Evolutionary conservation across 2,113 vertebrate species (phyloP), one percentile per base, ranked within the genome.

Genomic region (Alethe castanea): DNA sequence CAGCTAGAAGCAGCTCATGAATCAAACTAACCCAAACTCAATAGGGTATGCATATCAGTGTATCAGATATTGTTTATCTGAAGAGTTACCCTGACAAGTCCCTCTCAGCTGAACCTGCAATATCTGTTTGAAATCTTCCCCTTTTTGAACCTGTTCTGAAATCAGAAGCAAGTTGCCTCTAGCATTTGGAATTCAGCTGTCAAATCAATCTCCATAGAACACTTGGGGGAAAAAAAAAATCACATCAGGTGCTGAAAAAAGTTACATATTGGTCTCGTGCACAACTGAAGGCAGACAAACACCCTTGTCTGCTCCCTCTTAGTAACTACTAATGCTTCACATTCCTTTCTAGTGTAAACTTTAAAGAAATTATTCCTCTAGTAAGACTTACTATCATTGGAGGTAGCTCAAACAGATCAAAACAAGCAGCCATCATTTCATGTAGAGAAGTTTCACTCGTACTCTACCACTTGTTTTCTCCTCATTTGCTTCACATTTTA

Each of bases 1-100:
- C 95, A 97, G 90, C 76, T 94, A 86, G 95, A 97, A 97, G 86
- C 76, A 92, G 85, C 96, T 92, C 26, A 92, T 50, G 83, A 95
- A 90, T 96, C 93, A 96, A 93, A 95, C 59, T 50, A 91, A 86
- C 64, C 69, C 19, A 45, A 81, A 60, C 79, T 93, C 86, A 95
- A 57, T 28, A 90, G 11, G 31, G 35, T 80, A 83, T 23, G 47
- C 74, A 85, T 44, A 69, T 82, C n/a, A 69, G 45, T 45, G 14
- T 38, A 85, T 85, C 47, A 81, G 74, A 90, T 71, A 83, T 1
- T n/a, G 28, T 50, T 62, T 79, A 86, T 83, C 69, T 82, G 84
- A 74, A 66, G 89, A 95, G 60, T 64, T 74, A 42, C 64, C 53
- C 36, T 80, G 90, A 69, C 47, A 88, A 81, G 28, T 52, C 56